Evolutionary conservation across 2,113 vertebrate species (phyloP).

Genomic region (Protobothrops flavoviridis): DNA sequence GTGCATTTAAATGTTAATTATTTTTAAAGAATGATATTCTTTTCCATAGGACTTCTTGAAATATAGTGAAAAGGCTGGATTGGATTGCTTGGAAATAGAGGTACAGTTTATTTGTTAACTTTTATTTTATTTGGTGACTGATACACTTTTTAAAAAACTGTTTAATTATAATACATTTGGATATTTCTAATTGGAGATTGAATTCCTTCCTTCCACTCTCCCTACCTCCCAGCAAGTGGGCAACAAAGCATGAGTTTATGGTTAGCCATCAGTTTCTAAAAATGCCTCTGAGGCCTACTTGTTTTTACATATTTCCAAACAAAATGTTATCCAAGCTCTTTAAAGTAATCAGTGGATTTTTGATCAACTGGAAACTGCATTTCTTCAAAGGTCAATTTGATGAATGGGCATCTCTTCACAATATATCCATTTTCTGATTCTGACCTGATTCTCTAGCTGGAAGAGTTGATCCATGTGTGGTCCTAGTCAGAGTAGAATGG

Average conservation of each 20-base stretch:
- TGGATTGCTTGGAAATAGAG: slow-evolving; percentile 92
- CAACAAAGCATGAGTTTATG: not conserved
- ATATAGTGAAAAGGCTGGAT: slow-evolving; percentile 89
- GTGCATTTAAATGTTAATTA: not conserved
- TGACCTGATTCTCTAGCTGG: not conserved
- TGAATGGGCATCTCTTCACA: not conserved
- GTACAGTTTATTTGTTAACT: slow-evolving; percentile 63
- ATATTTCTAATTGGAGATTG: not conserved
- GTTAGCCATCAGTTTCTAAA: not conserved
- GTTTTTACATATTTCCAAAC: not conserved
- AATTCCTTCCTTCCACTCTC: not conserved
- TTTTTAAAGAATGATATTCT: slow-evolving; percentile 46
- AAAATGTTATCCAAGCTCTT: not conserved
- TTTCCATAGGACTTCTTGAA: slow-evolving; percentile 88
- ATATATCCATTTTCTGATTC: not conserved
- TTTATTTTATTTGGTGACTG: not conserved
- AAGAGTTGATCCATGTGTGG: not conserved
- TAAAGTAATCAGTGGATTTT: not conserved
- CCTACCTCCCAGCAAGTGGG: not conserved
- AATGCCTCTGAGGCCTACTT: not conserved
- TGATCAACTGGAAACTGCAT: not conserved
- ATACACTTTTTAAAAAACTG: not conserved
- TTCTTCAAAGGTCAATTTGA: not conserved
- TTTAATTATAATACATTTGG: not conserved
- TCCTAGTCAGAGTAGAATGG: not conserved